A percentile compares a stretch with the other conserved stretches of the same genome.
These are phyloP conservation scores for Neoarius graeffei DNA, from an alignment of 2,113 vertebrate species.

Conservation along the genomic window DNA sequence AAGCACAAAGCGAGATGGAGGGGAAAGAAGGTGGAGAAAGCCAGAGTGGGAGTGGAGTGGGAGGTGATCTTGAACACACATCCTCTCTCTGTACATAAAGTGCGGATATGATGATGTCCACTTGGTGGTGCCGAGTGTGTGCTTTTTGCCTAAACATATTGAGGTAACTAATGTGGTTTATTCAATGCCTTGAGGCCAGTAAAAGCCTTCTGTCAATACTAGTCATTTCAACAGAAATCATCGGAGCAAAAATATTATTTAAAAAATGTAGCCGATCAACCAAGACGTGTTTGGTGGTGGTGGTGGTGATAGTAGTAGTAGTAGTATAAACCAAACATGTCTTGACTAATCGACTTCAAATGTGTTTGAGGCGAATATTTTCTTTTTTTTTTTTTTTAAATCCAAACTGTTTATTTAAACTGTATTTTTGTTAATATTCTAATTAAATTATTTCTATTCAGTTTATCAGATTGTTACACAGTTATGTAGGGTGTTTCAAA, in stretches of 20 bases:
- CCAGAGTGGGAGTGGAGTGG: not conserved
- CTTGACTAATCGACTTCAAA: not conserved
- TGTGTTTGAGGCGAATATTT: not conserved
- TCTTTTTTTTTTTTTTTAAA: too few species aligned
- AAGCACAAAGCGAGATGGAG: constrained; percentile 24
- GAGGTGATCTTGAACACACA: not conserved
- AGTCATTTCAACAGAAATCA: not conserved
- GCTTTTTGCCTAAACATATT: not conserved
- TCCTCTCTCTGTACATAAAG: not conserved
- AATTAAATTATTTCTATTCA: not conserved
- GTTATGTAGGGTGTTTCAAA: too few species aligned
- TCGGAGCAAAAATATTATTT: not conserved
- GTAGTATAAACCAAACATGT: not conserved
- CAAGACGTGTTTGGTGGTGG: not conserved
- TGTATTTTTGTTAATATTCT: not conserved
- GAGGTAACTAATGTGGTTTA: not conserved
- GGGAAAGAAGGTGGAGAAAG: constrained; percentile 27
- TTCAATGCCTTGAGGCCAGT: constrained; percentile 29
- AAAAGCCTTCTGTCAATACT: not conserved
- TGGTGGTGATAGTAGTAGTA: too few species aligned
- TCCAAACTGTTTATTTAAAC: not conserved
- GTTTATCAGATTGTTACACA: not conserved
- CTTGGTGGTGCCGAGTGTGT: not conserved
- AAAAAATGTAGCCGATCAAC: not conserved
- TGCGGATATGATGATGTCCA: constrained; percentile 20